Evolutionary conservation across 2,888 invertebrate genomes (phyloP), one percentile per base, ranked within the genome.

Genomic region (Leucozona laternaria): DNA sequence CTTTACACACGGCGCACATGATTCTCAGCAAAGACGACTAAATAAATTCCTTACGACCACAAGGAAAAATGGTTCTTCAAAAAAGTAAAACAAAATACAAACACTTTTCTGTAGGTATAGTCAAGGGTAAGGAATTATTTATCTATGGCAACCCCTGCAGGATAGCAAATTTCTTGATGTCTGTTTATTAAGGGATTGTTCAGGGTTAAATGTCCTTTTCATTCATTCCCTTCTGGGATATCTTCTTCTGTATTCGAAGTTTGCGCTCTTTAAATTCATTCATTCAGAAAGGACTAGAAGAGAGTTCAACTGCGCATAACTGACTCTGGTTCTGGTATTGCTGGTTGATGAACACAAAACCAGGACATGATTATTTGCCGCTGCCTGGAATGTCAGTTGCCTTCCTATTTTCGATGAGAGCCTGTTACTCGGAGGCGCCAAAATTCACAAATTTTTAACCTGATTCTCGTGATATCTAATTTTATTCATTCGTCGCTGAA

Each of bases 341-440:
- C 13, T 37, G 4, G 20, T 20, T 31, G 22, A 53, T 68, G 68
- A 68, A 68, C 68, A 34, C 37, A 22, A 15, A 53, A 43, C 71
- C 71, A 72, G 58, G 71, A 71, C 37, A 71, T 45, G n/a, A n/a
- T n/a, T 10, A 37, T 37, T 60, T 68, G 20, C 34, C 50, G 43
- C 22, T 68, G 37, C 13, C 60, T 22, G 50, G 45, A 70, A 55
- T 71, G 25, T 62, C 31, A 40, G 45, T 22, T 50, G 31, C 43
- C 53, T 64, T 73, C 22, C 20, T 57, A 4, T 4, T 43, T 62
- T 20, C 25, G 57, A 68, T 79, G 87, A 0, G 22, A 68, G 76
- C 88, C 88, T 88, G 88, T 70, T 86, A 72, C n/a, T 20, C 22
- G 71, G 86, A 88, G 88, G 88, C 88, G 88, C 88, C 88, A 88